Conservation (phyloP, 2,797 vertebrate genomes). For the Hylomyscus alleni region DNA sequence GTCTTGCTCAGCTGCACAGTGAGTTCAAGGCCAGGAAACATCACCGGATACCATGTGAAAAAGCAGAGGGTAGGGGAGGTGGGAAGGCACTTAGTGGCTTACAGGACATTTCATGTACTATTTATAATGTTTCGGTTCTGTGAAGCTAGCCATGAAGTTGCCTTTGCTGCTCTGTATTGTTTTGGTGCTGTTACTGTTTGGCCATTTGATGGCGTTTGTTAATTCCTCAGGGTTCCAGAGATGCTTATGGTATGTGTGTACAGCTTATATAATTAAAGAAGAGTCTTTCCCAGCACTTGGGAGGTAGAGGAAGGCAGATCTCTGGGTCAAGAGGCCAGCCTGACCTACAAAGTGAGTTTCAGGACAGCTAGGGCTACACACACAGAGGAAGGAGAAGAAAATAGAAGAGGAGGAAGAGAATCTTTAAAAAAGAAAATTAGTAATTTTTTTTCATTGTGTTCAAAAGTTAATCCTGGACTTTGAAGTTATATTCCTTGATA, state of each 20-base stretch:
- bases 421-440: not conserved
- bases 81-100: not conserved
- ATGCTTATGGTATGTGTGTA: slow-evolving; percentile 26
- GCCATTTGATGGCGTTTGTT: slow-evolving; percentile 37
- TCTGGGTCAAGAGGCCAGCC: not conserved
- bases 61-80: not conserved
- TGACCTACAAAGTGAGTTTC: not conserved
- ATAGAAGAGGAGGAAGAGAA: not conserved
- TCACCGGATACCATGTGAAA: not conserved
- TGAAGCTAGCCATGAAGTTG: not conserved
- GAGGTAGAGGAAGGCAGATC: not conserved
- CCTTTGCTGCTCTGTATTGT: not conserved
- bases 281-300: not conserved
- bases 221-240: slow-evolving; percentile 31
- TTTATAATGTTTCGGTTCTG: slow-evolving; percentile 39
- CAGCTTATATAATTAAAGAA: not conserved
- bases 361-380: not conserved
- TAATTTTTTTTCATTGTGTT: not conserved
- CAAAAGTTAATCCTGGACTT: slow-evolving; percentile 63
- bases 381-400: not conserved
- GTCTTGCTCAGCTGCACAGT: not conserved
- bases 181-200: not conserved
- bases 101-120: not conserved
- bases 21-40: not conserved
- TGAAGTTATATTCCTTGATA: slow-evolving; percentile 52